Conservation (phyloP, 1,140 invertebrate species). For the Stratiolaelaps scimitus region DNA sequence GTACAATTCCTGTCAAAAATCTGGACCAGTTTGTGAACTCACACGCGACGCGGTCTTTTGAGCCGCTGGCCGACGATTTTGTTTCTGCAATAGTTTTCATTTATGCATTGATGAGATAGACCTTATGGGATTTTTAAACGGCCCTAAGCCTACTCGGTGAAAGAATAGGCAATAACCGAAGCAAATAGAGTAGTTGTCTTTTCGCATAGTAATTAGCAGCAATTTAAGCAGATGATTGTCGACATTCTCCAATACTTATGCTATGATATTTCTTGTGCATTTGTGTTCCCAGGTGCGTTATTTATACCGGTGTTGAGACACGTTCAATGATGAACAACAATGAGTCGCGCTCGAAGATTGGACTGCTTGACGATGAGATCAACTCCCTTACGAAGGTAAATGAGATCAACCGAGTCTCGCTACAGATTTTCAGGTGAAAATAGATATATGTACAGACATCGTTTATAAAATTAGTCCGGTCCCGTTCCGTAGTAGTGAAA, state of each 20-base stretch:
- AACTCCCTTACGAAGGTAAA: constrained; percentile 80
- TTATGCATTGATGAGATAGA: no score
- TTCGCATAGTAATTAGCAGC: no score
- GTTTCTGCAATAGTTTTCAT: background rate
- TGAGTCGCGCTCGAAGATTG: constrained; percentile 81
- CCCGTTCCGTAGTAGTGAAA: background rate
- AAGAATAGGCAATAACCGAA: no score
- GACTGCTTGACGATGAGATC: constrained; percentile 84
- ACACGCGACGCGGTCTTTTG: background rate
- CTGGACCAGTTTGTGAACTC: background rate
- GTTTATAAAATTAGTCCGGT: constrained; percentile 25
- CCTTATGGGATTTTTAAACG: no score
- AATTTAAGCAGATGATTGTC: no score
- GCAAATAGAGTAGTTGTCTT: no score
- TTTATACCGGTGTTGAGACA: constrained; percentile 93
- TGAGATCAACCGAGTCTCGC: background rate
- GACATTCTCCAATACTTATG: no score
- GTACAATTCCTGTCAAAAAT: background rate
- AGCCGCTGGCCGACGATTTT: background rate
- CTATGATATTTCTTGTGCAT: no score
- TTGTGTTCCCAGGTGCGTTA: constrained; percentile 46
- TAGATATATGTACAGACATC: no score
- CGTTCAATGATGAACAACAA: constrained; percentile 97
- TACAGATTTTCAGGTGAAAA: no score
- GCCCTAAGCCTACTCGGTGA: no score